Percentiles rank a stretch among this genome's conserved stretches.
These are phyloP conservation scores for Musca vetustissima DNA, from an alignment of 1,140 invertebrate genomes.

Conservation along the genomic window DNA sequence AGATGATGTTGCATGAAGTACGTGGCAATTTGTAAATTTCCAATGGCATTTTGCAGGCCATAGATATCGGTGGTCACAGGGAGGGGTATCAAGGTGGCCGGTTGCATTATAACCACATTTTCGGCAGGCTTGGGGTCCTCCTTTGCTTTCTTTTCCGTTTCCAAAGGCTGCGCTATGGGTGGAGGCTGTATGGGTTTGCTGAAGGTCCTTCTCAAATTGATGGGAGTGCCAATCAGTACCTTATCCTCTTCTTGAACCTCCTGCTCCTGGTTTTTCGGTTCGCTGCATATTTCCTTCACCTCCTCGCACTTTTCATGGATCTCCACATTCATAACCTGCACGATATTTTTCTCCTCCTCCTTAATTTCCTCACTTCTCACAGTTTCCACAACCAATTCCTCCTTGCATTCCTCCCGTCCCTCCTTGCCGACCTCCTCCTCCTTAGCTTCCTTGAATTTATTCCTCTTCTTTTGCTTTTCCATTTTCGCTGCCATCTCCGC, in stretches of 20 bases:
- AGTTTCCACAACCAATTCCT: neutral
- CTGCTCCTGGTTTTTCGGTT: neutral
- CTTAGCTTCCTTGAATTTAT: conserved; percentile 24
- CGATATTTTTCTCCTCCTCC: neutral
- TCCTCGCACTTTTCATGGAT: neutral
- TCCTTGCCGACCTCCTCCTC: conserved; percentile 7
- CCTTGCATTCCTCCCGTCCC: neutral
- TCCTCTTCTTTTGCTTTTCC: conserved; percentile 56
- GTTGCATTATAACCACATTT: conserved; percentile 55
- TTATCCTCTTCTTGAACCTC: conserved; percentile 38
- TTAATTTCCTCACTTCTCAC: neutral
- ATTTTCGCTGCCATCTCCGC: conserved; percentile 60
- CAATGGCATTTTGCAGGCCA: conserved; percentile 49
- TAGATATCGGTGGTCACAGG: conserved; percentile 51
- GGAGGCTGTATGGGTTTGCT: conserved; percentile 42
- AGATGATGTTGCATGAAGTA: conserved; percentile 48
- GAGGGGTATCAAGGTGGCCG: conserved; percentile 53
- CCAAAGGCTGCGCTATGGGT: neutral
- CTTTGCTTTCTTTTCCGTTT: conserved; percentile 21
- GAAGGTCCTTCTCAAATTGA: conserved; percentile 48
- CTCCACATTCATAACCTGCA: neutral
- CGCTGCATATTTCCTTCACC: conserved; percentile 28
- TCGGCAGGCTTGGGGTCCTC: conserved; percentile 27
- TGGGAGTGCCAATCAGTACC: conserved; percentile 51
- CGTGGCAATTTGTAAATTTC: conserved; percentile 51